Conservation (phyloP, 2,797 vertebrate genomes). For the Coccyzus lansbergi region DNA sequence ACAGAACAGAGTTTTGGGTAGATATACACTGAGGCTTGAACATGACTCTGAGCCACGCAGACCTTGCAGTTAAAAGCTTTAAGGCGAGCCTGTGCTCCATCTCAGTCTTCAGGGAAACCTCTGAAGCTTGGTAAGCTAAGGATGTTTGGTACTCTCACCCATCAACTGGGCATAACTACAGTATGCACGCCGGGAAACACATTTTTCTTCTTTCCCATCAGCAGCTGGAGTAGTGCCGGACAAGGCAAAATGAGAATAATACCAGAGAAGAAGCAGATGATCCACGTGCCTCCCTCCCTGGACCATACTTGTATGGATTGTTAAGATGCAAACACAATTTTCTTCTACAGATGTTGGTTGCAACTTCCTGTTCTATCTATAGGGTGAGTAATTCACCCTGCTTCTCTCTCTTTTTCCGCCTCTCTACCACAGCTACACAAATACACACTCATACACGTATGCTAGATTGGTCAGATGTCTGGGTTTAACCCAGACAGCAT, state of each 20-base stretch:
- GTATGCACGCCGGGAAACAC: not conserved
- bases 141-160: not conserved
- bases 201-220: not conserved
- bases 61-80: not conserved
- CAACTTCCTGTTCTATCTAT: slow-evolving; percentile 53
- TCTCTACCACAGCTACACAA: slow-evolving; percentile 11
- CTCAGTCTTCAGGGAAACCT: not conserved
- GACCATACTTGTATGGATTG: not conserved
- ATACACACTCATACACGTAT: slow-evolving; percentile 16
- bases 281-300: not conserved
- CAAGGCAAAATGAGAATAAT: not conserved
- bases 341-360: slow-evolving; percentile 3
- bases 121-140: not conserved
- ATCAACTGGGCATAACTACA: not conserved
- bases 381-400: slow-evolving; percentile 21
- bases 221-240: not conserved
- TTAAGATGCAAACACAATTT: not conserved
- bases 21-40: not conserved
- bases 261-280: not conserved
- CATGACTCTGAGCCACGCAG: not conserved
- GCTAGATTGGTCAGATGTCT: slow-evolving; percentile 47
- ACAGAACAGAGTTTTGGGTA: not conserved
- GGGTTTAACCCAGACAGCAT: not conserved
- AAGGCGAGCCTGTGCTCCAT: not conserved
- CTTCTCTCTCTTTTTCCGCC: not conserved